Base-by-base conservation (phyloP, 2,888 invertebrate species). In the Rambutsinella grinnellia region DNA sequence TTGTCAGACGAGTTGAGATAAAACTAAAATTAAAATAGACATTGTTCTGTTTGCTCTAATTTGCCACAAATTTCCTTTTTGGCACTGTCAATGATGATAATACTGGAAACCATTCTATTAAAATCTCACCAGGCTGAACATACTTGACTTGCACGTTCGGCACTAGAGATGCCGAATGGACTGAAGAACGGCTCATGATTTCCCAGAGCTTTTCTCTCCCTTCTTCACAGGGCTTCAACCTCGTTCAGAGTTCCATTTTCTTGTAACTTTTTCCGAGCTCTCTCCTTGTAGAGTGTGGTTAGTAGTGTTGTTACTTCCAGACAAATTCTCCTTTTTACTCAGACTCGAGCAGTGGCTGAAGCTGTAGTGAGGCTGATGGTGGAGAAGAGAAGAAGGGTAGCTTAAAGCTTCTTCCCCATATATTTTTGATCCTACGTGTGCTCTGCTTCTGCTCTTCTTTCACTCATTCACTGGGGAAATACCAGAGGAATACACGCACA, bases 81-180 rank as follows among this genome's bases (percentile, higher is more conserved):
- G 36, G 36, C 36, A 36, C 36, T 36, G 5, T 17, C 17, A 13
- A 53, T 19, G 53, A 53, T 53, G 13, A 2, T 17, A 53, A 13
- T 53, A 17, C 17, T 47, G 47, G 17, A 17, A 2, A 17, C 6
- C 17, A n/a, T n/a, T 47, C 17, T 3, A 17, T 47, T 47, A 47
- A 47, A 47, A 47, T 47, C 2, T 2, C 47, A 47, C 47, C 17
- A n/a, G 6, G 17, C 15, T n/a, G 47, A 15, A 47, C 47, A 17
- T 47, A 47, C 47, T 47, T 47, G n/a, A 47, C 47, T 47, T 3
- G 47, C 23, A 23, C 71, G 49, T 21, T 71, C 71, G 71, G 71
- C 71, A 72, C 71, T 57, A 58, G 24, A 72, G 71, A 65, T 72
- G 71, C 71, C 71, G 71, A n/a, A 72, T 57, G 58, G 58, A 72